Conservation (phyloP, 2,888 invertebrate genomes). For the Argynnis bischoffii region DNA sequence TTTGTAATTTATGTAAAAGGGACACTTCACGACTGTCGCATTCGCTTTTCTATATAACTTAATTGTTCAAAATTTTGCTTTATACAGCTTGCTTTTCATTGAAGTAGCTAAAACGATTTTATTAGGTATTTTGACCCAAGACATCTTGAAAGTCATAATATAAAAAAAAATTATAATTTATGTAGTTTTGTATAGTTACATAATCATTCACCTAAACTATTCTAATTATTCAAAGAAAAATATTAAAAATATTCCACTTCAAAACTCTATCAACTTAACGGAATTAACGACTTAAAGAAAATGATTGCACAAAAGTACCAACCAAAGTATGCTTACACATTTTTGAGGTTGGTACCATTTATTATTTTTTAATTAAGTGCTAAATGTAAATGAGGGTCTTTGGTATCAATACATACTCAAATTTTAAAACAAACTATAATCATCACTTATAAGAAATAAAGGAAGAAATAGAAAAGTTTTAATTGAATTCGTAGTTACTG, state of each 20-base stretch:
- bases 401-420: not conserved
- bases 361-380: not conserved
- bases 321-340: too few relatives aligned
- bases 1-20: constrained; percentile 16
- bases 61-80: constrained; percentile 9
- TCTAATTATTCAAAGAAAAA: too few relatives aligned
- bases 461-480: not conserved
- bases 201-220: too few relatives aligned
- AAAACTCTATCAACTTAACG: too few relatives aligned
- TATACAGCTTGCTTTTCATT: constrained; percentile 8
- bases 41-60: constrained; percentile 8
- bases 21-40: constrained; percentile 9
- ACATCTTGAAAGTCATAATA: too few relatives aligned
- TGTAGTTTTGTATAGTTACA: too few relatives aligned
- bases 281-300: too few relatives aligned
- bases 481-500: constrained; percentile 1
- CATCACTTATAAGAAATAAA: not conserved
- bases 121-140: too few relatives aligned
- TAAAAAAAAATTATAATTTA: too few relatives aligned
- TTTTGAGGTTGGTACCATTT: too few relatives aligned
- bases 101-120: not conserved
- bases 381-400: not conserved
- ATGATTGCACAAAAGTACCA: too few relatives aligned
- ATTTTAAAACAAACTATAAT: not conserved
- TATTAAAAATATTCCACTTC: too few relatives aligned